Base-by-base conservation (phyloP, 2,888 invertebrate species). In the Hypselothyrea guttata region DNA sequence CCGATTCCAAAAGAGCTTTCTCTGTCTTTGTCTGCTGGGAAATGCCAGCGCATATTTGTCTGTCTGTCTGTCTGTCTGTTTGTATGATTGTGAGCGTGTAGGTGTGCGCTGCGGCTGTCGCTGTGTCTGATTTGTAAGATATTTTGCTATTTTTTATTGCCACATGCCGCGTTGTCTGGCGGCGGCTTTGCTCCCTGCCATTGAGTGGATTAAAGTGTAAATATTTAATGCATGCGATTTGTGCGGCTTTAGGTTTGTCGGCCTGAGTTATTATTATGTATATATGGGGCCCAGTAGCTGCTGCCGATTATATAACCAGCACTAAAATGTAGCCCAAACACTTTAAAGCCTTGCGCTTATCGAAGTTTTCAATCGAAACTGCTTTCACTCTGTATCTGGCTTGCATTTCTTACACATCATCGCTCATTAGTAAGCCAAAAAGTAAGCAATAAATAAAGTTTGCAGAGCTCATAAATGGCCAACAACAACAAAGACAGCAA, bases 191-290 rank as follows among this genome's bases (percentile, higher is more conserved):
- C 78, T 71, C 54, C 47, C 59, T 69, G 76, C 76, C 84, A 84
- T 85, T 81, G 84, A 85, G 86, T 81, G 84, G 81, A 81, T 81
- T 81, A 81, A 81, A 81, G 71, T 84, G 71, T 81, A 76, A 81
- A 81, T 81, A 81, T 81, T 81, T 81, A 81, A 81, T 81, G 71
- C 76, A 64, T 61, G 73, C 73, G 78, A 78, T 78, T 83, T 83
- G 74, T 71, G 72, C 69, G 69, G 72, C 72, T 67, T 72, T 65
- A 53, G 65, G 46, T 65, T 67, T 71, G 62, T 72, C 62, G 62
- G 71, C 55, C 74, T 74, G 78, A 77, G 58, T 72, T 72, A 79
- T 83, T 74, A 62, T 76, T 66, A 62, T 41, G 47, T 51, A 35
- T 53, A 18, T 38, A n/a, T 7, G 12, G 37, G 16, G 28, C 3